A percentile compares a stretch with the other conserved stretches of the same genome.
Conservation (phyloP, 2,113 vertebrate genomes). For the Anser cygnoides region DNA sequence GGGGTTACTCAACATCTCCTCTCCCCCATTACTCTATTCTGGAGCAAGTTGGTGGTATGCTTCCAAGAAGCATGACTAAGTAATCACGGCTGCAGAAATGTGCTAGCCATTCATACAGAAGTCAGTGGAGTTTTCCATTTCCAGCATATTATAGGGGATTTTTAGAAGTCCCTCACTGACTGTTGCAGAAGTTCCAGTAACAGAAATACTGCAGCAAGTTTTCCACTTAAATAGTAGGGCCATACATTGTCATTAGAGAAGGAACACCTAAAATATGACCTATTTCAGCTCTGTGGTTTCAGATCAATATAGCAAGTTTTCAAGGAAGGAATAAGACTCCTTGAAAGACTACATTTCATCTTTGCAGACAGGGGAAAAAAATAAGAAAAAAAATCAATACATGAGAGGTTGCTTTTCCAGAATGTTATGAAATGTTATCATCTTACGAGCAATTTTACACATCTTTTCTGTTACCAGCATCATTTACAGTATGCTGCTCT, state of each 20-base stretch:
- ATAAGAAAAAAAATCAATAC: constrained; percentile 53
- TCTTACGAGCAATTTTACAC: constrained; percentile 59
- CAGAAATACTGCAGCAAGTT: constrained; percentile 4
- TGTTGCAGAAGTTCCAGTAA: background rate
- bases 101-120: background rate
- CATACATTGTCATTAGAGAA: constrained; percentile 28
- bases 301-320: constrained; percentile 65
- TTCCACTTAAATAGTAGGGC: background rate
- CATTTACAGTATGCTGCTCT: background rate
- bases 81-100: background rate
- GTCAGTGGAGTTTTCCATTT: background rate
- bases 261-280: constrained; percentile 35
- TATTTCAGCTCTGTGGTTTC: constrained; percentile 43
- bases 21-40: background rate
- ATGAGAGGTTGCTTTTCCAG: constrained; percentile 37
- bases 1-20: background rate
- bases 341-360: constrained; percentile 51
- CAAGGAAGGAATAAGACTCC: constrained; percentile 45
- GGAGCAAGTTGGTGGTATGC: background rate
- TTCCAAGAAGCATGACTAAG: background rate
- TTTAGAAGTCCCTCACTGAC: background rate
- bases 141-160: background rate
- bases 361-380: background rate
- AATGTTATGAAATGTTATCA: constrained; percentile 56
- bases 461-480: constrained; percentile 29